Conservation (phyloP, 2,888 invertebrate genomes). For the Microchrysa polita region DNA sequence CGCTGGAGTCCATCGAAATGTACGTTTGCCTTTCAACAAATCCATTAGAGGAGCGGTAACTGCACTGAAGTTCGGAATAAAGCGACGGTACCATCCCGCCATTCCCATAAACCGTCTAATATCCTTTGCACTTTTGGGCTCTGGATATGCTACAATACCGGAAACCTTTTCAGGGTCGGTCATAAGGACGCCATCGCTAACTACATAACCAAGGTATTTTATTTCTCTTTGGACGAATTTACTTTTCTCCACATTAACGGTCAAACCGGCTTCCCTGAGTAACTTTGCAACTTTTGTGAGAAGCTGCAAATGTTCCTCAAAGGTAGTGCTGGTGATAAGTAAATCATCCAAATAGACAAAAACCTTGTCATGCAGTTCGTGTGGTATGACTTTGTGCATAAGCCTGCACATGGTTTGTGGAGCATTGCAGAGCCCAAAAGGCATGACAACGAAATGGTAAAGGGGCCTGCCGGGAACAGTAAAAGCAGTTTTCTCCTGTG, state of each 20-base stretch:
- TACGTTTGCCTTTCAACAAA: too few relatives aligned
- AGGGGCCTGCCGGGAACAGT: conserved; percentile 35
- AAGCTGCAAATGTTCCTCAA: conserved; percentile 26
- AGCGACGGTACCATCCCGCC: too few relatives aligned
- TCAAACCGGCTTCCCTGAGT: too few relatives aligned
- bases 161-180: conserved; percentile 29
- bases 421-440: too few relatives aligned
- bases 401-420: conserved; percentile 31
- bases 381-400: conserved; percentile 30
- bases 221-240: conserved; percentile 24
- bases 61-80: not conserved
- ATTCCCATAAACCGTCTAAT: too few relatives aligned
- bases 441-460: conserved; percentile 24
- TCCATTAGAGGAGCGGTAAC: not conserved
- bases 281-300: too few relatives aligned
- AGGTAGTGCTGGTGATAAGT: conserved; percentile 4
- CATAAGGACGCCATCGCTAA: not conserved
- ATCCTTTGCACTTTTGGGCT: too few relatives aligned
- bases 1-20: too few relatives aligned
- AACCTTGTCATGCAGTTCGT: conserved; percentile 21
- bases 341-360: conserved; percentile 42
- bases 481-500: conserved; percentile 52
- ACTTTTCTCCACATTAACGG: too few relatives aligned
- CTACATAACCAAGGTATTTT: conserved; percentile 40
- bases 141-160: not conserved